Evolutionary conservation across 1,140 invertebrate genomes (phyloP).

Genomic region (Dryas iulia): DNA sequence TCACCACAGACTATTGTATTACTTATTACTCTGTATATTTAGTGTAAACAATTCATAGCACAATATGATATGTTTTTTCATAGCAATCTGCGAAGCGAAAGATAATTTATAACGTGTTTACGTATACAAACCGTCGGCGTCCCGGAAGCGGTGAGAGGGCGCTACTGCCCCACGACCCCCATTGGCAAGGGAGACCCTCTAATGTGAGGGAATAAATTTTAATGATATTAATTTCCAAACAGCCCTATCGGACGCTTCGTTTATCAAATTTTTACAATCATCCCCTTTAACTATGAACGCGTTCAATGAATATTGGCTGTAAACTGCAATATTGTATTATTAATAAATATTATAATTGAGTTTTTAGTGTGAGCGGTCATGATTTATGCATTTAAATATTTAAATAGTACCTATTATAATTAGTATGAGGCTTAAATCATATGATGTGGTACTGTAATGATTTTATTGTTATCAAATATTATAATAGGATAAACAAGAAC

Average conservation of each 20-base stretch:
- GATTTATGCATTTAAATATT: too few relatives aligned
- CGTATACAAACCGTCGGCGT: constrained; percentile 36
- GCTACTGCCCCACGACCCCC: constrained; percentile 35
- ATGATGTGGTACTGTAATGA: too few relatives aligned
- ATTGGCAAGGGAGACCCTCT: constrained; percentile 26
- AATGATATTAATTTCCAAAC: constrained; percentile 58
- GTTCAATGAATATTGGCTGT: constrained; percentile 20
- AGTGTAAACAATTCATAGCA: neutral
- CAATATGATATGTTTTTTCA: constrained; percentile 20
- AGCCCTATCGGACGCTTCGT: constrained; percentile 39
- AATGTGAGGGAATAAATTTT: constrained; percentile 56
- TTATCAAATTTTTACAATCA: constrained; percentile 40
- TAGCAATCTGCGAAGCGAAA: constrained; percentile 45
- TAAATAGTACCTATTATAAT: too few relatives aligned
- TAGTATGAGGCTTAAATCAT: too few relatives aligned
- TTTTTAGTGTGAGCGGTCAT: neutral
- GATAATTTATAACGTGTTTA: constrained; percentile 65
- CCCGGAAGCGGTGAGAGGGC: constrained; percentile 38
- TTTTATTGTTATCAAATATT: too few relatives aligned
- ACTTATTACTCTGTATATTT: neutral
- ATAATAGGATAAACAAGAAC: too few relatives aligned
- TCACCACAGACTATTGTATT: neutral
- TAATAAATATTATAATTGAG: neutral
- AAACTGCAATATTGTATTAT: neutral
- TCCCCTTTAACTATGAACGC: constrained; percentile 21